phyloP scores from a whole-genome alignment of 2,797 vertebrate genomes.

The Epinephelus awoara region DNA sequence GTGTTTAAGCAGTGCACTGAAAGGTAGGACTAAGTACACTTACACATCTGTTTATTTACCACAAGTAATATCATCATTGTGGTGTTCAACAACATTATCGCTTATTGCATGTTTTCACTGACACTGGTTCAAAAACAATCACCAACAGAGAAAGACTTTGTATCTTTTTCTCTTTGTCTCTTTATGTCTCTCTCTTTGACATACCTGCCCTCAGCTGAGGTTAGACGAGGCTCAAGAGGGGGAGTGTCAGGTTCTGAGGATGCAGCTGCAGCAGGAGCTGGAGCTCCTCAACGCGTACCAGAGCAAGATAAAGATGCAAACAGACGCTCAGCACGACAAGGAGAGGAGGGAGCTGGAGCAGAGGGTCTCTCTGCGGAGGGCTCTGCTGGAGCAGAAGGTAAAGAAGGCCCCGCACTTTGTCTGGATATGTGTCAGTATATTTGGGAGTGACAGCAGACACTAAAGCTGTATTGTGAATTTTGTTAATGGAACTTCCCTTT shows the following conservation, averaged over 20 bases:
- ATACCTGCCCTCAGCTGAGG: conserved; percentile 85
- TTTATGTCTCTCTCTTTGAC: background rate
- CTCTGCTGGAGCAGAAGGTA: conserved; percentile 98
- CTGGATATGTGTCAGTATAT: background rate
- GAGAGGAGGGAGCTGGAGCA: conserved; percentile 97
- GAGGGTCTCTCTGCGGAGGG: conserved; percentile 95
- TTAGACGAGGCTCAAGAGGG: conserved; percentile 98
- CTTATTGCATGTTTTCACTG: background rate
- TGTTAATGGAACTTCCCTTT: background rate
- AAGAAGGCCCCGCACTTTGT: conserved; percentile 11
- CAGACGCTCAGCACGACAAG: conserved; percentile 97
- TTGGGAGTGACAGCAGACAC: background rate
- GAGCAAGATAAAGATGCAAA: conserved; percentile 99
- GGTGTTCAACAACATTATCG: too few relatives aligned
- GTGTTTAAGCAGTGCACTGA: too few relatives aligned
- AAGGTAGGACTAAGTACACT: too few relatives aligned
- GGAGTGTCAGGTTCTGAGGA: conserved; percentile 97
- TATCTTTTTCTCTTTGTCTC: background rate
- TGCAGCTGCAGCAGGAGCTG: conserved; percentile 99
- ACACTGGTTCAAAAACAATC: background rate
- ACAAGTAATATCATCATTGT: too few relatives aligned
- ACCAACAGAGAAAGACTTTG: background rate
- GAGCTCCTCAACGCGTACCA: conserved; percentile 99
- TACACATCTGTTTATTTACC: too few relatives aligned
- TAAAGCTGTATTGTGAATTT: background rate